Base-by-base conservation (phyloP, 2,113 vertebrate species). In the Ammodytes dubius region DNA sequence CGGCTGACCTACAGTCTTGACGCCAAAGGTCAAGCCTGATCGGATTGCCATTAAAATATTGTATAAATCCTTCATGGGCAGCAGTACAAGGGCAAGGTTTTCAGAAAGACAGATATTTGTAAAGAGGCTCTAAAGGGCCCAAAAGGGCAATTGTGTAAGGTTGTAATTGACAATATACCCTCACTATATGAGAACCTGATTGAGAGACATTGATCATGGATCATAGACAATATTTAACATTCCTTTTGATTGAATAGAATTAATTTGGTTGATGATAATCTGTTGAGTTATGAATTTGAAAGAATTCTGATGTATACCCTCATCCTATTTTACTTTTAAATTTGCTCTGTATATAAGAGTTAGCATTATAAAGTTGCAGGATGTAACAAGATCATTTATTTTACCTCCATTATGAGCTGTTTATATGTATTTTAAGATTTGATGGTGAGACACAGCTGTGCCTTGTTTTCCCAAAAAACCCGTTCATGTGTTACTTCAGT, bases 41-140 rank as follows among this genome's bases (percentile, higher is more conserved):
- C 3, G 82, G 79, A 91, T 88, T 77, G 78, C 84, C 73, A 81
- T 90, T 89, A 91, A 89, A 92, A 77, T 74, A 67, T 61, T 77
- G 52, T 64, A 53, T 70, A 83, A 88, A 69, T 91, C 84, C 19
- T 84, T 70, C 75, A 72, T 87, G 64, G 79, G 58, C 58, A 69
- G 71, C 60, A 57, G 52, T 63, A 56, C 82, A 73, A 81, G 85
- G 70, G 42, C 57, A 54, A 57, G 3, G 27, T 10, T 39, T 27
- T 80, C 63, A 66, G 43, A 59, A 63, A 77, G 42, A 61, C 19
- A 88, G 79, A 9, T 58, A 87, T 83, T 83, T 86, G 27, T 27
- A 1, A 27, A 27, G 1, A 27, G 27, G 27, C 27, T 27, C 27
- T 27, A 27, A 27, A 27, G 27, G 27, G 27, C 27, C 27, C 27